Base-by-base conservation (phyloP, 2,888 invertebrate species). In the Nesidiocoris tenuis region DNA sequence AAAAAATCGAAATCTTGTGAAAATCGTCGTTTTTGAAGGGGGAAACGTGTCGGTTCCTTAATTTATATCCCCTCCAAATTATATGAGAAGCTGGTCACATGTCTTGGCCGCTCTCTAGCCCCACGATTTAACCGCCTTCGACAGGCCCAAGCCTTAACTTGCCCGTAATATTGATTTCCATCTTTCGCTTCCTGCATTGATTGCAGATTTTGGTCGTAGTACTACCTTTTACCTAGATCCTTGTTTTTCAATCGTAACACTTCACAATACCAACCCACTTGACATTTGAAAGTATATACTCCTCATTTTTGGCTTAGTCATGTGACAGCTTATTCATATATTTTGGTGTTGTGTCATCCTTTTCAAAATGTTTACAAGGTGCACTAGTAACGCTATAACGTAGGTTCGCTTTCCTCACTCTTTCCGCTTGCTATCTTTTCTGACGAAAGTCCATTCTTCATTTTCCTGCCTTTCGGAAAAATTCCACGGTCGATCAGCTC, bases 291-390 rank as follows among this genome's bases (percentile, higher is more conserved):
- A 67, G 18, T 21, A n/a, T n/a, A n/a, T n/a, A n/a, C n/a, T 61
- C 24, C 61, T 21, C 64, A 56, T 65, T 67, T 72, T 72, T 77
- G 76, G 79, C 80, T 79, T 78, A 78, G 80, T 80, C 80, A 80
- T 80, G 80, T 80, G 80, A 80, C 80, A 79, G 80, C 80, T 79
- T 80, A 61, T 77, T 79, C 59, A 77, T 77, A 75, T 25, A 75
- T 77, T 70, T 75, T 77, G 71, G 75, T 77, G 77, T 75, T 77
- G 75, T 77, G 65, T 70, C 57, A 57, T 75, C 77, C 75, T 77
- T 77, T 68, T 75, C 71, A 63, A 71, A 39, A 39, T 67, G 55
- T 59, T 65, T 66, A 67, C 64, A 68, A 61, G 77, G 77, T 75
- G 77, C 77, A 77, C 77, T 77, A 77, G 77, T 21, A 12, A 56